Percentiles rank a stretch among this genome's conserved stretches.
Evolutionary conservation across 2,888 invertebrate genomes (phyloP).

Genomic region (Callyntrura guangdongensis): DNA sequence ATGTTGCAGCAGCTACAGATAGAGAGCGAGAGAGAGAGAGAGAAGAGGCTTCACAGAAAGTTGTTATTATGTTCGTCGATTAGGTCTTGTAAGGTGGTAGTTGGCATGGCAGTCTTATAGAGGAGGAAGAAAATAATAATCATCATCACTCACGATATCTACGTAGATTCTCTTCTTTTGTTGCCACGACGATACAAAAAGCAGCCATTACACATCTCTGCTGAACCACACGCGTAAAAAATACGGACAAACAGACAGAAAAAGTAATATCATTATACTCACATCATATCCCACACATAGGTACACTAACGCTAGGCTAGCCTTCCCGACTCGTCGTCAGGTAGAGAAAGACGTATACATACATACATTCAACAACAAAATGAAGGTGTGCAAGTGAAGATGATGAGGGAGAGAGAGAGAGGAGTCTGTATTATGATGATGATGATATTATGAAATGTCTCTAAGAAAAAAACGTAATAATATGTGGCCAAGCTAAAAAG

Average conservation of each 20-base stretch:
- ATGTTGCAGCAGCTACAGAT: conserved; percentile 49
- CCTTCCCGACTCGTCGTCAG: too few relatives aligned
- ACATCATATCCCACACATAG: not conserved
- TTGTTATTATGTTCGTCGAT: conserved; percentile 57
- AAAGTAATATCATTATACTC: not conserved
- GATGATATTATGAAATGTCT: conserved; percentile 55
- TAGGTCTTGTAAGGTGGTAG: conserved; percentile 61
- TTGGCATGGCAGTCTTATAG: conserved; percentile 42
- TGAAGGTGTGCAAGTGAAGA: conserved; percentile 15
- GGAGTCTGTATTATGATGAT: conserved; percentile 15
- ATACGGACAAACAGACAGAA: conserved; percentile 16
- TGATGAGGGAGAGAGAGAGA: not conserved
- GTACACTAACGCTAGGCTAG: not conserved
- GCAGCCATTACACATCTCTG: not conserved
- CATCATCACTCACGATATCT: conserved; percentile 6
- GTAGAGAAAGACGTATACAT: too few relatives aligned
- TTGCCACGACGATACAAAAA: conserved; percentile 1
- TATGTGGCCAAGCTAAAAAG: conserved; percentile 40
- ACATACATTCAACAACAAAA: not conserved
- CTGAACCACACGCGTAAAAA: conserved; percentile 8
- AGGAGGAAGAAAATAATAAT: conserved; percentile 46
- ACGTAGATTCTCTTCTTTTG: conserved; percentile 42
- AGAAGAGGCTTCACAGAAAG: conserved; percentile 32
- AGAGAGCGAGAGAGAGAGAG: not conserved
- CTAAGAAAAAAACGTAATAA: conserved; percentile 41